phyloP scores from a whole-genome alignment of 2,113 vertebrate species.

The Mohoua ochrocephala region DNA sequence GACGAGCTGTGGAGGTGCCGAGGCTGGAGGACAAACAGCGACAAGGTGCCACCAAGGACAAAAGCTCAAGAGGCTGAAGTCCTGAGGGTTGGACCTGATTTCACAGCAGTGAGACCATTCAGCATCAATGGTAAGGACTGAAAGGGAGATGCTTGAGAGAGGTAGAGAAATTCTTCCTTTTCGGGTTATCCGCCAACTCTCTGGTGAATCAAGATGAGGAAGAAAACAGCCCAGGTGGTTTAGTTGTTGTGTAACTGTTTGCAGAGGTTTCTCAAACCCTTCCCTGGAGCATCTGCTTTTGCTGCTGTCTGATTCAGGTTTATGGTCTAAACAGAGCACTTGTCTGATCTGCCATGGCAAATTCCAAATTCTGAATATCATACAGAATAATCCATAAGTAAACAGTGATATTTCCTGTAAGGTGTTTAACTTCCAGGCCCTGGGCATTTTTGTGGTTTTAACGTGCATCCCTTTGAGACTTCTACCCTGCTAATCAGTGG shows the following conservation, averaged over 20 bases:
- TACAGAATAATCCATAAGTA: neutral
- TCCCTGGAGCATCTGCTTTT: neutral
- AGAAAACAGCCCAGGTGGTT: neutral
- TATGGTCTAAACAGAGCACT: neutral
- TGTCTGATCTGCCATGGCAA: neutral
- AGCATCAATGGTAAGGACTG: accelerated
- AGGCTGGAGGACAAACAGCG: neutral
- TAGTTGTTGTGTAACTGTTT: neutral
- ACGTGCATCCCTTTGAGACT: neutral
- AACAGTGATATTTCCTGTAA: neutral
- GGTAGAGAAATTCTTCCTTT: neutral
- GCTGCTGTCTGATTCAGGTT: neutral
- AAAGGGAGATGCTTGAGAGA: neutral
- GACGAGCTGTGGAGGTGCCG: neutral
- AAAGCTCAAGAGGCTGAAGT: neutral
- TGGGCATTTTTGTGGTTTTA: neutral
- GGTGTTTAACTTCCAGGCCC: neutral
- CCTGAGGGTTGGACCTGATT: neutral
- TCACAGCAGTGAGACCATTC: neutral
- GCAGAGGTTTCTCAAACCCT: neutral
- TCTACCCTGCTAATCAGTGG: neutral
- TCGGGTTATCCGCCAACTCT: neutral
- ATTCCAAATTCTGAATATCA: neutral
- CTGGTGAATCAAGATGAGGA: neutral
- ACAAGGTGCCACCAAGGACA: neutral